Conservation (phyloP, 1,140 invertebrate species). For the Scaptomyza graminum region DNA sequence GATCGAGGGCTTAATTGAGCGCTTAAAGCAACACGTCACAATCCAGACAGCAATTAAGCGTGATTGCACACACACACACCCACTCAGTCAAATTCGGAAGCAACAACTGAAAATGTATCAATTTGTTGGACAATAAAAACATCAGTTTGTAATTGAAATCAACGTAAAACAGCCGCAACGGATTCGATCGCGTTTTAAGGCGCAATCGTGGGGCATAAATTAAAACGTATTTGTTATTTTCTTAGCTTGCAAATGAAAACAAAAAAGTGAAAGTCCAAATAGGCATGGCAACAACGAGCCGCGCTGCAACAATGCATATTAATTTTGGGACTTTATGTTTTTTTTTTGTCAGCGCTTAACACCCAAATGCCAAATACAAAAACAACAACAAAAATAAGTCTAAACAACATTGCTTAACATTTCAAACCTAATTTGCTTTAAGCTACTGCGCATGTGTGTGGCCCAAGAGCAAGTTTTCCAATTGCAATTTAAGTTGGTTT, state of each 20-base stretch:
- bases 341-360: slow-evolving; percentile 50
- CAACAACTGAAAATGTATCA: slow-evolving; percentile 49
- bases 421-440: slow-evolving; percentile 38
- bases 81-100: slow-evolving; percentile 25
- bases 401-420: slow-evolving; percentile 47
- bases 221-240: slow-evolving; percentile 51
- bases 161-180: slow-evolving; percentile 23
- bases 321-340: slow-evolving; percentile 58
- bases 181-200: slow-evolving; percentile 7
- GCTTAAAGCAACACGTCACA: slow-evolving; percentile 32
- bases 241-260: slow-evolving; percentile 57
- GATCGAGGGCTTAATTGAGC: slow-evolving; percentile 55
- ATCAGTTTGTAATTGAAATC: slow-evolving; percentile 50
- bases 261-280: slow-evolving; percentile 78
- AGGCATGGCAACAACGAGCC: slow-evolving; percentile 44
- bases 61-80: slow-evolving; percentile 14
- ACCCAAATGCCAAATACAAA: slow-evolving; percentile 30
- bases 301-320: slow-evolving; percentile 78
- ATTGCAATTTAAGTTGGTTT: slow-evolving; percentile 6
- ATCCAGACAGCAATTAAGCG: slow-evolving; percentile 51
- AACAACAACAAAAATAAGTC: not conserved
- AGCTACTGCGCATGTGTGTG: slow-evolving; percentile 54
- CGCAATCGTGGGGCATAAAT: slow-evolving; percentile 18
- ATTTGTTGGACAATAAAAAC: slow-evolving; percentile 34
- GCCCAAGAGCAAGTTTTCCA: slow-evolving; percentile 36